Evolutionary conservation across 2,797 vertebrate species (phyloP), one percentile per base, ranked within the genome.

Genomic region (Enteromius viviparus): DNA sequence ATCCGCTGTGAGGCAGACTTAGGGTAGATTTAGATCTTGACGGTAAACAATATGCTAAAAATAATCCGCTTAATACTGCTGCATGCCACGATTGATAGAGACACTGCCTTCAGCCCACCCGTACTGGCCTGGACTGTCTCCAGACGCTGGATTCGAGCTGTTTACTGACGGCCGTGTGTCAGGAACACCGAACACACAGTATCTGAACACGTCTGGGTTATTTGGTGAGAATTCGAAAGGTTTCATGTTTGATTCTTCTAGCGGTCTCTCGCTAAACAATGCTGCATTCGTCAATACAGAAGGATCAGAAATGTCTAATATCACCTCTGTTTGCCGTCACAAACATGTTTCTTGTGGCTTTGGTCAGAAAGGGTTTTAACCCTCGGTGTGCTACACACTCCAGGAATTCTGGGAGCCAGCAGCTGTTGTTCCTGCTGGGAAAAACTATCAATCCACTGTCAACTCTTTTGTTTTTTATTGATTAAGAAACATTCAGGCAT

Each of bases 31-130:
- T 75, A 15, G 11, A 75, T 75, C 71, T 34, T 49, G 68, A 81
- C 29, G 26, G 40, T 60, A 71, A 72, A 72, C 79, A 62, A 71
- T 81, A 72, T 81, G 53, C 68, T 81, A 49, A 49, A 81, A 62
- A 81, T 62, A 62, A 81, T 62, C 40, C 1, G 7, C 68, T 71
- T 80, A 71, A 60, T 23, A 47, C 23, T 15, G 55, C 37, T 60
- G 26, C 79, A 49, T 72, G 53, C 12, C 55, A 11, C 1, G 19
- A 45, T 72, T 62, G 68, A 71, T 17, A 23, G 68, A 81, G 68
- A 62, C 40, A 53, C 17, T 29, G 65, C 26, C 29, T 21, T 78
- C 60, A 65, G 62, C 45, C 45, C 65, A 55, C 49, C 65, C 6
- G 11, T 34, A 19, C 51, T 21, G 49, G 77, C 64, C 47, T 29